Evolutionary conservation across 2,113 vertebrate species (phyloP), one percentile per base, ranked within the genome.

Genomic region (Ictalurus punctatus): DNA sequence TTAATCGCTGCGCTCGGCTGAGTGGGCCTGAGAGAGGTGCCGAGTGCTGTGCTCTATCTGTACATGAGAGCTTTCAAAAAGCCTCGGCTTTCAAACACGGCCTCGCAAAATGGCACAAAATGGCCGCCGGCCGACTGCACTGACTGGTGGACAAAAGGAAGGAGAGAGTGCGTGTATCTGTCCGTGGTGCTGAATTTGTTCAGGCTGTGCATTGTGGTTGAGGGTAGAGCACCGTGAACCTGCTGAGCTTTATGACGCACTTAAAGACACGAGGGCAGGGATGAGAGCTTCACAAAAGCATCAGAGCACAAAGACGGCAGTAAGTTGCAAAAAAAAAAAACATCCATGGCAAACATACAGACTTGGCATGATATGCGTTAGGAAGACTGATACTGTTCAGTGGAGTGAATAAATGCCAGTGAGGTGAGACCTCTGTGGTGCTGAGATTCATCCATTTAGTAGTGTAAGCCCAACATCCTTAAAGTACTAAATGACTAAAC

Each of bases 1-100:
- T 95, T 96, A 95, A 96, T 95, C 93, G 92, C 90, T 89, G 82
- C 93, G 94, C 91, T 92, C 90, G 93, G 91, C 92, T 93, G 94
- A 94, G 94, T 94, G 94, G 93, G 86, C 88, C 90, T 63, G 86
- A 91, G 90, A 93, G 94, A 94, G 93, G 90, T 65, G 4, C 92
- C 90, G 92, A 92, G 94, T 94, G 92, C 91, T 90, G 92, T 92
- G 93, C 79, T 89, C 91, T 90, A 90, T 86, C 92, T 90, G 87
- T 91, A 93, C 91, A 92, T 44, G 4, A 91, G 88, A 84, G 91
- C 91, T 93, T 93, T 92, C 92, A 88, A 34, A 90, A 88, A 90
- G 89, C 88, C 91, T 91, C 63, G 61, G 87, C 83, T 91, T 89
- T 89, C 89, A 92, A 65, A 52, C 67, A 61, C 78, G 44, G 80